Percentiles rank a stretch among this genome's conserved stretches.
Evolutionary conservation across 2,888 invertebrate genomes (phyloP).

Genomic region (Eristalis arbustorum): DNA sequence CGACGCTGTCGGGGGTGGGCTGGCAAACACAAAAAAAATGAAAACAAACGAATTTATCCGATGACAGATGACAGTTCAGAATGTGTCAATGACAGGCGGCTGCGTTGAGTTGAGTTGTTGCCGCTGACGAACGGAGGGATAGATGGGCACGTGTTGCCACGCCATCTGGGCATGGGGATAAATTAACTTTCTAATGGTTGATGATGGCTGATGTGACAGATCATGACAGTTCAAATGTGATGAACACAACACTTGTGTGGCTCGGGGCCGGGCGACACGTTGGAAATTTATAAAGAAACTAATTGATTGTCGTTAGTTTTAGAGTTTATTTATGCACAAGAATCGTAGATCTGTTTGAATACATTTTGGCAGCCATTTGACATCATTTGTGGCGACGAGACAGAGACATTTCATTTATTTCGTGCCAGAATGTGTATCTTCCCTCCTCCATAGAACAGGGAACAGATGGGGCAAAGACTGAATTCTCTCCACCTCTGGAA

Average conservation of each 20-base stretch:
- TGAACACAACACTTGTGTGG: not conserved
- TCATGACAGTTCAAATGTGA: not conserved
- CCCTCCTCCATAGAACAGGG: too few relatives aligned
- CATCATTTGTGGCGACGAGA: too few relatives aligned
- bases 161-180: not conserved
- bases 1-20: constrained; percentile 5
- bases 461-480: too few relatives aligned
- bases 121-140: not conserved
- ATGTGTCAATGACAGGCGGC: not conserved
- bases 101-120: not conserved
- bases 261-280: not conserved
- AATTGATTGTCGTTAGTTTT: not conserved
- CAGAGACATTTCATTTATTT: too few relatives aligned
- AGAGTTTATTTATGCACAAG: not conserved
- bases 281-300: not conserved
- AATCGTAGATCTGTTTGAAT: too few relatives aligned
- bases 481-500: too few relatives aligned
- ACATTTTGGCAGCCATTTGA: too few relatives aligned
- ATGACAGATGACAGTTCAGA: not conserved
- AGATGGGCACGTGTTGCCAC: not conserved
- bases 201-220: not conserved
- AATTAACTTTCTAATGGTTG: not conserved
- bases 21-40: not conserved
- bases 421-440: too few relatives aligned
- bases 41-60: not conserved